Conservation (phyloP, 2,888 invertebrate genomes). For the Caenorhabditis afra region DNA sequence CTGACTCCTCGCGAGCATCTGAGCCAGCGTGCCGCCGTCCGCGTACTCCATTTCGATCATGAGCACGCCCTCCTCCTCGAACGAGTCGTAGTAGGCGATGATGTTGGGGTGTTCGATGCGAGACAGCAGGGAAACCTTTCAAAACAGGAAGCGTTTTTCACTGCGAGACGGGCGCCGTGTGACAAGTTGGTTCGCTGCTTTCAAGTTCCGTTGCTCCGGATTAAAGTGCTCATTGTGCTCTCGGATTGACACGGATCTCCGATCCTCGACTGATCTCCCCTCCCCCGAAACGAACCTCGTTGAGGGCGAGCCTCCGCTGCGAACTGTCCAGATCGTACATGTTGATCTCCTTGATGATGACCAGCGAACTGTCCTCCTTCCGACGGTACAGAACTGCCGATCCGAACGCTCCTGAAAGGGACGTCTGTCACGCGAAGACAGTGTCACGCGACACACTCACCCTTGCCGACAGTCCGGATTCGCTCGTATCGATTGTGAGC, state of each 20-base stretch:
- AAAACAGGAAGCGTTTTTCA: neutral
- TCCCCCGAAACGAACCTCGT: constrained; percentile 75
- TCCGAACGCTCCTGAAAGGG: constrained; percentile 85
- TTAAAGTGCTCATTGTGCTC: neutral
- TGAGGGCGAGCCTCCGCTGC: constrained; percentile 84
- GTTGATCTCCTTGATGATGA: constrained; percentile 88
- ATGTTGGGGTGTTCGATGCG: constrained; percentile 87
- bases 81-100: constrained; percentile 86
- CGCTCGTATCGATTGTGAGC: constrained; percentile 83
- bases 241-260: neutral
- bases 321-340: constrained; percentile 85
- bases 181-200: neutral
- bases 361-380: constrained; percentile 84
- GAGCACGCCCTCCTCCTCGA: constrained; percentile 86
- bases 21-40: constrained; percentile 86
- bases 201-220: neutral
- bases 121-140: constrained; percentile 84
- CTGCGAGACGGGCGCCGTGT: neutral
- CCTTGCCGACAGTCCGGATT: constrained; percentile 85
- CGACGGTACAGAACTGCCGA: constrained; percentile 86
- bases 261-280: neutral
- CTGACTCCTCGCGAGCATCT: constrained; percentile 84
- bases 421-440: neutral
- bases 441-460: constrained; percentile 75
- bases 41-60: constrained; percentile 89